phyloP scores from a whole-genome alignment of 2,888 invertebrate genomes.

The Drosophila falleni region DNA sequence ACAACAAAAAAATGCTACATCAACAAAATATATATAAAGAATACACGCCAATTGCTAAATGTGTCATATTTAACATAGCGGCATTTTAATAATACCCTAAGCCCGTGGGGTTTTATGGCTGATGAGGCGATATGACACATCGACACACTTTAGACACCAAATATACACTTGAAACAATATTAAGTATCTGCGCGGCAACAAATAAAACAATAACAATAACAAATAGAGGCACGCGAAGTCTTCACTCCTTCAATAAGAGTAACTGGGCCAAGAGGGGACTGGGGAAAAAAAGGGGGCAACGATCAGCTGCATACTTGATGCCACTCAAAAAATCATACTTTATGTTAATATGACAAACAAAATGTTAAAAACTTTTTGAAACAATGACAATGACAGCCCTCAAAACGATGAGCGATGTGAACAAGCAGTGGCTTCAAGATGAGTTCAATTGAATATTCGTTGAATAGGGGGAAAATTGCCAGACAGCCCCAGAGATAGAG shows the following conservation, averaged over 20 bases:
- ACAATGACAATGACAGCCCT: constrained; percentile 57
- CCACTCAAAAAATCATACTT: constrained; percentile 79
- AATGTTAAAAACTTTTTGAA: constrained; percentile 69
- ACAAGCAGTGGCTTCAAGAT: constrained; percentile 38
- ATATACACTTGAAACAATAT: constrained; percentile 72
- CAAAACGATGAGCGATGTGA: constrained; percentile 35
- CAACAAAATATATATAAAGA: constrained; percentile 15
- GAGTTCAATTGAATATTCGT: constrained; percentile 48
- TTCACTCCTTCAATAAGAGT: constrained; percentile 11
- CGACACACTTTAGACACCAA: constrained; percentile 62
- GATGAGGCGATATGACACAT: constrained; percentile 56
- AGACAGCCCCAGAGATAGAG: constrained; percentile 23
- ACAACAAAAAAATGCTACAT: not conserved
- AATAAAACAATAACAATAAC: constrained; percentile 63
- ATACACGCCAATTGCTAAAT: constrained; percentile 50
- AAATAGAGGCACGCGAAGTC: constrained; percentile 63
- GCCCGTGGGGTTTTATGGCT: constrained; percentile 30
- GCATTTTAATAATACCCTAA: constrained; percentile 53
- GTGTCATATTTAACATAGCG: constrained; percentile 60
- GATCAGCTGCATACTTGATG: constrained; percentile 52
- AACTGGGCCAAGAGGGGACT: not conserved
- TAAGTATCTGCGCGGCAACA: constrained; percentile 40
- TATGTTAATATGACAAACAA: constrained; percentile 80
- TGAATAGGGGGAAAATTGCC: constrained; percentile 28
- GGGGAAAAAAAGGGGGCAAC: constrained; percentile 13